Percentiles rank a stretch among this genome's conserved stretches.
Evolutionary conservation across 2,113 vertebrate genomes (phyloP).

Genomic region (Plecotus auritus): DNA sequence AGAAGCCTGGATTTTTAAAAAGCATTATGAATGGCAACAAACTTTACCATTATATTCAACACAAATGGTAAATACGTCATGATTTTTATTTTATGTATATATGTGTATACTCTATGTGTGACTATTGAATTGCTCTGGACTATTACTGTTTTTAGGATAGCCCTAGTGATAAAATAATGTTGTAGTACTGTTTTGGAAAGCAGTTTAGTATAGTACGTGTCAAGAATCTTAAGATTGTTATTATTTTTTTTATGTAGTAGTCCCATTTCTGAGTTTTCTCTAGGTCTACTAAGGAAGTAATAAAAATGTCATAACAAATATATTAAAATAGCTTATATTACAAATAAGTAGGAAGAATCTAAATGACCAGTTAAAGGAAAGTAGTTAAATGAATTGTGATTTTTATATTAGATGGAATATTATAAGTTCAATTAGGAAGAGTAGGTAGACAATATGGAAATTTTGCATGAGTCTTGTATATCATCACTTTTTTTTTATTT

Average conservation of each 20-base stretch:
- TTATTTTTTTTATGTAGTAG: neutral
- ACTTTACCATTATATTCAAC: constrained; percentile 20
- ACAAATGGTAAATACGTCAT: constrained; percentile 2
- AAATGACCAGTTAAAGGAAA: neutral
- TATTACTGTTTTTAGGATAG: neutral
- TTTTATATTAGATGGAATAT: constrained; percentile 39
- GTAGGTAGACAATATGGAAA: neutral
- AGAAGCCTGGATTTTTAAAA: neutral
- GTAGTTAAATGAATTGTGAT: constrained; percentile 17
- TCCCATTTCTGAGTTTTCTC: neutral
- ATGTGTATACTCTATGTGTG: neutral
- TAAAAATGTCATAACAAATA: neutral
- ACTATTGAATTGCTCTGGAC: neutral
- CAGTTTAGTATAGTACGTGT: neutral
- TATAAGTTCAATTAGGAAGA: neutral
- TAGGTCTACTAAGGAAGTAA: neutral
- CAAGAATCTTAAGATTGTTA: neutral
- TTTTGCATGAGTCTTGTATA: neutral
- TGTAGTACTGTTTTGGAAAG: neutral
- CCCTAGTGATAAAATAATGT: neutral
- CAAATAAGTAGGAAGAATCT: neutral
- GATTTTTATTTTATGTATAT: neutral
- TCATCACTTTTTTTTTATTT: constrained; percentile 1
- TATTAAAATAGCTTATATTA: neutral
- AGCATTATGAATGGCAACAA: neutral